Base-by-base conservation (phyloP, 2,888 invertebrate genomes). In the Rhogogaster chlorosoma region DNA sequence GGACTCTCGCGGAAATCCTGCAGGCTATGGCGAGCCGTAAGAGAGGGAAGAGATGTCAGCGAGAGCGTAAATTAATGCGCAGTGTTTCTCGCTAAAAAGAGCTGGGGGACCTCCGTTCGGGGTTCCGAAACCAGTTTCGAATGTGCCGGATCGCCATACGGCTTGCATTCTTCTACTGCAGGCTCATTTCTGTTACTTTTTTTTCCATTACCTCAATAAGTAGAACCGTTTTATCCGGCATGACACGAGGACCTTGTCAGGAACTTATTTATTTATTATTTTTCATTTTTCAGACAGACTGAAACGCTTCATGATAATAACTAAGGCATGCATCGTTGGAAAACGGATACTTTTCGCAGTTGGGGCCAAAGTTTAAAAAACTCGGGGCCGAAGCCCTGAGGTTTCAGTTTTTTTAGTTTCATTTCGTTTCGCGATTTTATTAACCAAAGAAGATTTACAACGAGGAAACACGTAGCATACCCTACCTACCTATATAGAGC, bases 51-150 rank as follows among this genome's bases (percentile, higher is more conserved):
- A 86, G 32, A 86, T 85, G 86, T 86, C 86, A 85, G 84, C 84
- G 84, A 77, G 75, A 83, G 83, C 85, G 85, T 86, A 86, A 86
- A 86, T 84, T 85, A 86, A 71, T 85, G 83, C 67, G 84, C 80
- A 85, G 77, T 85, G 84, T 80, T 78, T 85, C 82, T 64, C 75
- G 78, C 64, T 67, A 85, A 82, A 85, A 82, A 78, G 71, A 77
- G 77, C 36, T 70, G 45, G 78, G 78, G 70, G 84, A 49, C 80
- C 36, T 49, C 26, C 38, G 45, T 38, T 77, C 82, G 80, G 84
- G 84, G 75, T 85, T 85, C 84, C 71, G 71, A 78, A 77, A 83
- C 71, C 85, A 77, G 80, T 86, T 83, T 70, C 70, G 36, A 49
- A 83, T 83, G 67, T 83, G 70, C 67, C 45, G 83, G 83, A 83